phyloP scores from a whole-genome alignment of 2,113 vertebrate genomes.

The Crotalus tigris region DNA sequence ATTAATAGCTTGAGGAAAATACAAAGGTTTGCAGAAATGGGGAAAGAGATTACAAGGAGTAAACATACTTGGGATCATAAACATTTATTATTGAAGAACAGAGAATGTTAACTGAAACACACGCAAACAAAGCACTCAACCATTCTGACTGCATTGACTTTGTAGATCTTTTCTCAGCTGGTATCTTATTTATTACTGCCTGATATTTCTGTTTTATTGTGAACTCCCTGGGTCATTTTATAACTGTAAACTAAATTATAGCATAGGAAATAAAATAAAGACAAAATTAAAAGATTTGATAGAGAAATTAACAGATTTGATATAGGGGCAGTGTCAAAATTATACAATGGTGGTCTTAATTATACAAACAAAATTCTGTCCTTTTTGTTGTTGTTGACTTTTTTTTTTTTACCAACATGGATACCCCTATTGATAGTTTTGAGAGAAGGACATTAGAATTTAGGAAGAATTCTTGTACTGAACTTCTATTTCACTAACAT shows the following conservation, averaged over 20 bases:
- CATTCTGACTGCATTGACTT: background rate
- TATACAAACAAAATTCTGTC: too few relatives aligned
- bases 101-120: background rate
- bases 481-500: background rate
- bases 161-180: background rate
- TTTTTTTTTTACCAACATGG: too few relatives aligned
- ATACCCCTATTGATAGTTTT: background rate
- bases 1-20: background rate
- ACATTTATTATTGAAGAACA: background rate
- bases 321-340: background rate
- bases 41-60: background rate
- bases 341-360: too few relatives aligned
- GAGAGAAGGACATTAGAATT: background rate
- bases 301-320: too few relatives aligned
- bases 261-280: background rate
- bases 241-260: background rate
- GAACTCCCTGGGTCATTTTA: background rate
- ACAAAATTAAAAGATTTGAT: background rate
- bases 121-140: background rate
- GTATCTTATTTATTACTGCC: background rate
- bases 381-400: too few relatives aligned
- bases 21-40: background rate
- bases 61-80: background rate
- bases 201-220: background rate
- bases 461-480: background rate